Evolutionary conservation across 2,113 vertebrate genomes (phyloP).

Genomic region (Austrofundulus limnaeus): DNA sequence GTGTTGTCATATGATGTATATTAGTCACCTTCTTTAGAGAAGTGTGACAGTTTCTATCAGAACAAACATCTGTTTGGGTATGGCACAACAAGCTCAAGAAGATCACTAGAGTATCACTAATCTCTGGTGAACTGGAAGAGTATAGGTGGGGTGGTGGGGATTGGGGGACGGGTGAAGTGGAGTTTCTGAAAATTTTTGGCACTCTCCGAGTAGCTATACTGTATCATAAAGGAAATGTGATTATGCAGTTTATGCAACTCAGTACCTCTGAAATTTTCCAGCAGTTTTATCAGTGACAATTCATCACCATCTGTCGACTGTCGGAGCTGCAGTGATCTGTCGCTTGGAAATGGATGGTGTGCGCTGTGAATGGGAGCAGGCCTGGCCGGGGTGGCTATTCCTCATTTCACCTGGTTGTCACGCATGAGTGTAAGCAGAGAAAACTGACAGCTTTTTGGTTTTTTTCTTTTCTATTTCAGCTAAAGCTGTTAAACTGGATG

Average conservation of each 20-base stretch:
- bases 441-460: conserved; percentile 15
- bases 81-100: conserved; percentile 22
- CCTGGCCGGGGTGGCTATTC: conserved; percentile 18
- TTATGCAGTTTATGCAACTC: conserved; percentile 51
- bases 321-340: conserved; percentile 67
- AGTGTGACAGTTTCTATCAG: conserved; percentile 31
- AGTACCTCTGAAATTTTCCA: conserved; percentile 50
- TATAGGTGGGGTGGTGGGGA: conserved; percentile 4
- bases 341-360: conserved; percentile 56
- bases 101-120: conserved; percentile 13
- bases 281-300: conserved; percentile 53
- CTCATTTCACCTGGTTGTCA: conserved; percentile 43
- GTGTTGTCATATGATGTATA: conserved; percentile 34
- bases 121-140: conserved; percentile 27
- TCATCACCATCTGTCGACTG: conserved; percentile 67
- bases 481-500: neutral
- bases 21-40: conserved; percentile 32
- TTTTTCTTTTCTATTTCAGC: neutral
- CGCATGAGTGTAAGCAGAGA: conserved; percentile 25
- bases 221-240: conserved; percentile 44
- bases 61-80: conserved; percentile 44
- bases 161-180: too few species aligned
- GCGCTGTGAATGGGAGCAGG: conserved; percentile 35
- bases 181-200: conserved; percentile 17
- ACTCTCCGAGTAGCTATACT: conserved; percentile 19